phyloP scores from a whole-genome alignment of 2,113 vertebrate genomes.

The Psittacara wagleri region DNA sequence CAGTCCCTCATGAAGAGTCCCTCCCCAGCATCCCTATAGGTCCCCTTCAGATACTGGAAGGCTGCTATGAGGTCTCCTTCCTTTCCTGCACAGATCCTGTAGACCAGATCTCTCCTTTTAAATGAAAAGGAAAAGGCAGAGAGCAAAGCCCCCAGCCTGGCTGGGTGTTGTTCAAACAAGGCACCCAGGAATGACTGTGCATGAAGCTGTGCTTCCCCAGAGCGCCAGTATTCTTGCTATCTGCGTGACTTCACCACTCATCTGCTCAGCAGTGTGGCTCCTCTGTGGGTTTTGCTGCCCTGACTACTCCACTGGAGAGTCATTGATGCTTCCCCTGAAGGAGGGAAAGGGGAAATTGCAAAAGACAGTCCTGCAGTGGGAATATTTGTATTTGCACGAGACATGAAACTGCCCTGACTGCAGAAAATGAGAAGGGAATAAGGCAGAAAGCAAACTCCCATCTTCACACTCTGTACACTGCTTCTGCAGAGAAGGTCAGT shows the following conservation, averaged over 20 bases:
- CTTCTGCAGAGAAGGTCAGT: neutral
- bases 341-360: constrained; percentile 17
- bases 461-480: rapidly evolving
- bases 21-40: no score
- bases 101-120: neutral
- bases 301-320: neutral
- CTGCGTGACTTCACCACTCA: neutral
- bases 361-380: neutral
- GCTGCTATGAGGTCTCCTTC: neutral
- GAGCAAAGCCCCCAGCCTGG: neutral
- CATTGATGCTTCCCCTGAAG: neutral
- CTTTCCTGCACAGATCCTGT: neutral
- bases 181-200: neutral
- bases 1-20: no score
- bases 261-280: neutral
- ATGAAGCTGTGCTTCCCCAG: neutral
- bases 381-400: neutral
- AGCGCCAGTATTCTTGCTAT: neutral
- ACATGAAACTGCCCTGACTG: neutral
- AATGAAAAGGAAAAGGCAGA: neutral
- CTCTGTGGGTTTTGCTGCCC: neutral
- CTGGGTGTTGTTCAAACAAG: neutral
- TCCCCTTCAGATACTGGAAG: no score
- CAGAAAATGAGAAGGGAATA: constrained; percentile 6
- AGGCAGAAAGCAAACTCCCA: neutral